Percentiles rank a stretch among this genome's conserved stretches.
These are phyloP conservation scores for Coilia nasus DNA, from an alignment of 2,797 vertebrate species.

Conservation along the genomic window DNA sequence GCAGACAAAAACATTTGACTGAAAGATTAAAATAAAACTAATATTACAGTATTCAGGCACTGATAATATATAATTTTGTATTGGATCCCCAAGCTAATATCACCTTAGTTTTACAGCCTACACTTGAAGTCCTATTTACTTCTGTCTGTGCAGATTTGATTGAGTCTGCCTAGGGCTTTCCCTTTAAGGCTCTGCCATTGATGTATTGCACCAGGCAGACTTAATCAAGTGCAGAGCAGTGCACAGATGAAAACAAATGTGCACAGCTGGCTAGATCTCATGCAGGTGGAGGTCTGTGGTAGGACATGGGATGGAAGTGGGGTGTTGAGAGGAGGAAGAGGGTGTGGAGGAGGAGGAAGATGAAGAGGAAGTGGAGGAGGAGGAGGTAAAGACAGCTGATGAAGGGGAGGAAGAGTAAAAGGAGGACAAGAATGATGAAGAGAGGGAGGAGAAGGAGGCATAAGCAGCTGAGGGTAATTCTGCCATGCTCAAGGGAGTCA, in stretches of 20 bases:
- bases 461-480: not conserved
- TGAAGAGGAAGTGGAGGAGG: not conserved
- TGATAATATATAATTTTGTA: not conserved
- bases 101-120: not conserved
- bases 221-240: not conserved
- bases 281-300: not conserved
- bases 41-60: not conserved
- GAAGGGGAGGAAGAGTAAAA: no score
- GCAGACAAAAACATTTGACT: not conserved
- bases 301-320: not conserved
- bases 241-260: not conserved
- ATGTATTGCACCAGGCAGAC: constrained; percentile 5
- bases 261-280: not conserved
- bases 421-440: no score
- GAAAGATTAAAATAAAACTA: not conserved
- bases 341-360: not conserved
- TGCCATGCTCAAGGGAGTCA: not conserved
- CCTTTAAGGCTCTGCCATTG: not conserved
- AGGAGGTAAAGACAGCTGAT: not conserved
- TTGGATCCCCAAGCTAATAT: not conserved
- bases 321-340: not conserved
- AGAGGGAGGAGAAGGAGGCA: no score
- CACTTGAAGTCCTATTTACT: not conserved
- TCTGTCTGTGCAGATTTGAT: not conserved
- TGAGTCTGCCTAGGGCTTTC: constrained; percentile 1